Evolutionary conservation across 37 sponge, comb jelly and placozoan genomes (phyloP), one percentile per base, ranked within the genome.

Genomic region (Diacarnus erythraeanus): DNA sequence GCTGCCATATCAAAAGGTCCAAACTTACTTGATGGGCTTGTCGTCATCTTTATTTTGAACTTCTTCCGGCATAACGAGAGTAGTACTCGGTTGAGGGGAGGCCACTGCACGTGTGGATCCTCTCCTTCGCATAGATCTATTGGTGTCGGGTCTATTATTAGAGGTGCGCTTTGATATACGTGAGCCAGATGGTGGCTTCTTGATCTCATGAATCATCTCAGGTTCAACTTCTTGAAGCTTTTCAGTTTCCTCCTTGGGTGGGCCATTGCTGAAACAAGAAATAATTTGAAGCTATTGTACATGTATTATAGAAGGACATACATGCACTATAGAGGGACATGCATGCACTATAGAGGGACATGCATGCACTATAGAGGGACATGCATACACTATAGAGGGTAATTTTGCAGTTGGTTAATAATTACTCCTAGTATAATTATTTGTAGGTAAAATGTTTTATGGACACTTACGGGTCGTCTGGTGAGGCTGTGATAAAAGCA

Each of bases 391-490:
- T n/a, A n/a, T n/a, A n/a, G n/a, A n/a, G n/a, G n/a, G n/a, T n/a
- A n/a, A n/a, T n/a, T n/a, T n/a, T n/a, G n/a, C n/a, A n/a, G n/a
- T n/a, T n/a, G n/a, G n/a, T n/a, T n/a, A n/a, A n/a, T n/a, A n/a
- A n/a, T n/a, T n/a, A n/a, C n/a, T n/a, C n/a, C n/a, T n/a, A n/a
- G n/a, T n/a, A n/a, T n/a, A n/a, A n/a, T n/a, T n/a, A n/a, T n/a
- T n/a, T n/a, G n/a, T n/a, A n/a, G n/a, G n/a, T n/a, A n/a, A n/a
- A n/a, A n/a, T n/a, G n/a, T n/a, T 59, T 76, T 1, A 31, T 51
- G 42, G 1, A 20, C 27, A 83, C 92, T 88, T 70, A 94, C 92
- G 87, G 90, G 72, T 93, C 97, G 76, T 90, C 94, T 33, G 83
- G 70, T 5, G 91, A 87, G 26, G 91, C 35, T 23, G 83, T 83